Percentiles rank a stretch among this genome's conserved stretches.
Evolutionary conservation across 2,113 vertebrate species (phyloP).

Genomic region (Melanerpes formicivorus): DNA sequence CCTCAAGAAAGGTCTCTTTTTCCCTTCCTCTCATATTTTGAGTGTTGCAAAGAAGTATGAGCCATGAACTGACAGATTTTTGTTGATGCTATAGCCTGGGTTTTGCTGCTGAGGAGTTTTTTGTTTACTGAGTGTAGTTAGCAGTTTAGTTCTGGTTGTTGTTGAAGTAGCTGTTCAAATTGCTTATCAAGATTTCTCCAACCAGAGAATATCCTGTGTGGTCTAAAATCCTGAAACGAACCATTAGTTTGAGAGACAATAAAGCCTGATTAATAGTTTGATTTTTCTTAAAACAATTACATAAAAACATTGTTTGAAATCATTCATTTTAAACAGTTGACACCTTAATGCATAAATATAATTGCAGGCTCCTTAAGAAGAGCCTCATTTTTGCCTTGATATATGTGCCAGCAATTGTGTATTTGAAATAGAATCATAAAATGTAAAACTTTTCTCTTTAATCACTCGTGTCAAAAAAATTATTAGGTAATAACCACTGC

Average conservation of each 20-base stretch:
- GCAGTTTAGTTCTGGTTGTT: neutral
- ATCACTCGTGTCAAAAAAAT: conserved; percentile 83
- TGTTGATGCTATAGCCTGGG: fast-evolving
- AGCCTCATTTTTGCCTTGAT: conserved; percentile 77
- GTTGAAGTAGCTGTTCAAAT: conserved; percentile 9
- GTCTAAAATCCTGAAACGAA: conserved; percentile 22
- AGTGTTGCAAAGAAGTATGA: neutral
- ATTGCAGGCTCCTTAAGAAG: conserved; percentile 72
- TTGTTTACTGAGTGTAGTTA: neutral
- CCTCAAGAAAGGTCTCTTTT: conserved; percentile 22
- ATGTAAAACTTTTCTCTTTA: conserved; percentile 81
- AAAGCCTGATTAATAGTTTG: conserved; percentile 75
- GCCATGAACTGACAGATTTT: conserved; percentile 10
- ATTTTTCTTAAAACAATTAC: conserved; percentile 79
- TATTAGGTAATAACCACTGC: conserved; percentile 81
- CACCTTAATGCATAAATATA: conserved; percentile 82
- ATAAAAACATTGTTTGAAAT: conserved; percentile 80
- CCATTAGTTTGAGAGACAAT: conserved; percentile 66
- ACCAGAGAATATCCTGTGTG: neutral
- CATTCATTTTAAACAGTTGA: conserved; percentile 69
- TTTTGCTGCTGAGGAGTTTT: neutral
- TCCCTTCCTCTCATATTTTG: conserved; percentile 13
- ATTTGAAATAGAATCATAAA: conserved; percentile 83
- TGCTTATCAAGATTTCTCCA: conserved; percentile 7
- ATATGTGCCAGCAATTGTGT: conserved; percentile 79